Percentiles rank a stretch among this genome's conserved stretches.
These are phyloP conservation scores for Petrolisthes manimaculis DNA, from an alignment of 2,888 invertebrate species.

Conservation along the genomic window DNA sequence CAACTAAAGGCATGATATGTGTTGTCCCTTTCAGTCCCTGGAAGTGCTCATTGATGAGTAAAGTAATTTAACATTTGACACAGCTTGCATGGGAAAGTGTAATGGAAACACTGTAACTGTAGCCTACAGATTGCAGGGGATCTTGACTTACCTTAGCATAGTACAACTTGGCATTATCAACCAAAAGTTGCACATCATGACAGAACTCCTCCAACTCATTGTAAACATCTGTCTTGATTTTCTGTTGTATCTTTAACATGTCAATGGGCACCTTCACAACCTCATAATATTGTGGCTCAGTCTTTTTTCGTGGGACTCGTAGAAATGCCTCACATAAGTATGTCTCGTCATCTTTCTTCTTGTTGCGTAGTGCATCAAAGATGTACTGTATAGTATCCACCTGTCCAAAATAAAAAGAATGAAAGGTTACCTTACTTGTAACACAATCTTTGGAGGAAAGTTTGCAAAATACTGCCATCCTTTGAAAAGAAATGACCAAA, in stretches of 20 bases:
- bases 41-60: too few relatives aligned
- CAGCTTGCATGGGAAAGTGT: too few relatives aligned
- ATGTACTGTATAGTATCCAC: constrained; percentile 80
- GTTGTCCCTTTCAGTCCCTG: too few relatives aligned
- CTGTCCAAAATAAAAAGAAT: constrained; percentile 66
- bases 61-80: too few relatives aligned
- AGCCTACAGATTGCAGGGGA: too few relatives aligned
- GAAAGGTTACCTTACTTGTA: too few relatives aligned
- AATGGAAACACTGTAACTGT: too few relatives aligned
- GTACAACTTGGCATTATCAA: constrained; percentile 94
- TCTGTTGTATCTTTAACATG: constrained; percentile 93
- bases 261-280: constrained; percentile 91
- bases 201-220: constrained; percentile 92
- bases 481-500: too few relatives aligned
- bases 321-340: constrained; percentile 94
- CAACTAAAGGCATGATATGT: too few relatives aligned
- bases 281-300: constrained; percentile 91
- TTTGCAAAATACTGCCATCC: too few relatives aligned
- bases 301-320: constrained; percentile 91
- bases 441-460: too few relatives aligned
- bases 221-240: constrained; percentile 96
- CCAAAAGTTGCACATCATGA: constrained; percentile 89
- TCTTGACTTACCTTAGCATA: constrained; percentile 77
- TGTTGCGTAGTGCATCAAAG: constrained; percentile 90
- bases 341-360: constrained; percentile 92